These are phyloP conservation scores for Pachycephala philippinensis DNA, from an alignment of 2,113 vertebrate species.

Conservation along the genomic window DNA sequence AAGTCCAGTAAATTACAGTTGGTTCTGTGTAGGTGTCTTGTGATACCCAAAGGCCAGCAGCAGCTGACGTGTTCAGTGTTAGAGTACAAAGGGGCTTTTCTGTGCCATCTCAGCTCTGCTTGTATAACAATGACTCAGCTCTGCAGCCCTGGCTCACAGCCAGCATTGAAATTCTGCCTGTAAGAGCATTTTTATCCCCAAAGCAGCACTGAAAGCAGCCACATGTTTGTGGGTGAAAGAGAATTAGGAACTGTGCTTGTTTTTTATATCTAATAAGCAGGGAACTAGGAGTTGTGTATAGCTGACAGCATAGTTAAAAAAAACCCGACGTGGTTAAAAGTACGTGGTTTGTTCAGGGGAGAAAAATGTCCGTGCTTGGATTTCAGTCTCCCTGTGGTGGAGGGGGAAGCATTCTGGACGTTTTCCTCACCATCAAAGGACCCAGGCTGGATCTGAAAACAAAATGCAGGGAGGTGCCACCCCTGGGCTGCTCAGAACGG, in stretches of 20 bases:
- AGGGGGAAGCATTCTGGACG: not conserved
- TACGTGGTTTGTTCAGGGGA: not conserved
- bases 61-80: not conserved
- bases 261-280: not conserved
- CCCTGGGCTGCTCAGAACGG: not conserved
- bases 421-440: not conserved
- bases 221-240: not conserved
- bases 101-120: not conserved
- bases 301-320: not conserved
- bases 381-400: not conserved
- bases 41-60: not conserved
- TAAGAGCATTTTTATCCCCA: not conserved
- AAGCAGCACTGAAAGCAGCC: not conserved
- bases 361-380: not conserved
- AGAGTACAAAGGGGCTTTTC: constrained; percentile 13
- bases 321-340: not conserved
- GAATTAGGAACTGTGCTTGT: not conserved
- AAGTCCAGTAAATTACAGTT: not conserved
- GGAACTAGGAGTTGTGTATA: not conserved
- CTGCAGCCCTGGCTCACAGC: constrained; percentile 35
- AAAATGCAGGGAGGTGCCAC: not conserved
- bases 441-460: not conserved
- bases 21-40: not conserved
- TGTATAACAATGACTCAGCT: constrained; percentile 58
- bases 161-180: not conserved